phyloP scores from a whole-genome alignment of 2,888 invertebrate genomes.

The Eupithecia tripunctaria region DNA sequence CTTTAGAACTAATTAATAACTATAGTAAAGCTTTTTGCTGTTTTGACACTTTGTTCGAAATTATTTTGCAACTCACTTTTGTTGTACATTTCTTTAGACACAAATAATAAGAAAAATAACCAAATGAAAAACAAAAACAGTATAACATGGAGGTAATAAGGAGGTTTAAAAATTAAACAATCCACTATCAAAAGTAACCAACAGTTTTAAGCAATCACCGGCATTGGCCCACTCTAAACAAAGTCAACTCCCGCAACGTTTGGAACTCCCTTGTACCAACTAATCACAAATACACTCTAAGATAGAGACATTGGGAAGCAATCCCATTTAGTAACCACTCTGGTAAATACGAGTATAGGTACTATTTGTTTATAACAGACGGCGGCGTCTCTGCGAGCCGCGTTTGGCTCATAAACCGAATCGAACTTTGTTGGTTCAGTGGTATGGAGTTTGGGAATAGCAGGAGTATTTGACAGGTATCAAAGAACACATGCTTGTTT shows the following conservation, averaged over 20 bases:
- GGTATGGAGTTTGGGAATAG: not conserved
- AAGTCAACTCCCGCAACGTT: constrained; percentile 3
- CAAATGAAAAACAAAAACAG: no score
- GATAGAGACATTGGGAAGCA: constrained; percentile 2
- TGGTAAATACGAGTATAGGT: not conserved
- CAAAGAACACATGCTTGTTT: not conserved
- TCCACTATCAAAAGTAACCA: not conserved
- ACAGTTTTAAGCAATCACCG: not conserved
- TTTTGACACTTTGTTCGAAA: no score
- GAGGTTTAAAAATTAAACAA: no score
- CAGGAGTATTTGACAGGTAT: not conserved
- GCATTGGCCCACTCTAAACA: not conserved
- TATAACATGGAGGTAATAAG: no score
- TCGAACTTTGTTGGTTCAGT: constrained; percentile 2
- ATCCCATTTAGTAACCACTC: not conserved
- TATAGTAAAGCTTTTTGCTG: no score
- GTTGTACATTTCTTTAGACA: no score
- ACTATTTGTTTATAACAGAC: not conserved
- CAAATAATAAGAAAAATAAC: no score
- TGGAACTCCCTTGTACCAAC: not conserved
- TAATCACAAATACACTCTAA: constrained; percentile 8
- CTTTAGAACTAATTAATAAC: no score
- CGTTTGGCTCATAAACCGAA: constrained; percentile 3
- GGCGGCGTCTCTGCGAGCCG: not conserved
- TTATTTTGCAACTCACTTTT: no score